These are phyloP conservation scores for Ciconia nigra DNA, from an alignment of 2,797 vertebrate genomes.

Conservation along the genomic window DNA sequence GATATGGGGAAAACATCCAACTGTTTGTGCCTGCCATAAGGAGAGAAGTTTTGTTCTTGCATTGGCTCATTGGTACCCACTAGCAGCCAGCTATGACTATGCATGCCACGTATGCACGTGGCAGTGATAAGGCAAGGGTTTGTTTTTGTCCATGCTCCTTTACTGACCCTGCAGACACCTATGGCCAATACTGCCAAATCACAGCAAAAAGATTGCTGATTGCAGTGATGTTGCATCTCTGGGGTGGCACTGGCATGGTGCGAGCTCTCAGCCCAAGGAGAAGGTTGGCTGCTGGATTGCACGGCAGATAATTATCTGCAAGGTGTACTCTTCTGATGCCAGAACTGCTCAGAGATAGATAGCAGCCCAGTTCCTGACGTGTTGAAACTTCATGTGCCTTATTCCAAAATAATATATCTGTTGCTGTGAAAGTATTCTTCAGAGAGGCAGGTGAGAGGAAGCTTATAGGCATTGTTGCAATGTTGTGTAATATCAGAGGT, in stretches of 20 bases:
- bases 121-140: background rate
- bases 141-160: background rate
- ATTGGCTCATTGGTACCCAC: background rate
- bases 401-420: background rate
- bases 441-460: background rate
- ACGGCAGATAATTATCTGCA: background rate
- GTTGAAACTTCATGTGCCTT: background rate
- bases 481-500: background rate
- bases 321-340: background rate
- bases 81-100: background rate
- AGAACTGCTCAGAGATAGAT: background rate
- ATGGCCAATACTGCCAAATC: background rate
- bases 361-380: background rate
- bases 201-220: background rate
- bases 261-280: background rate
- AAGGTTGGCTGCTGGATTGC: background rate
- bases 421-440: background rate
- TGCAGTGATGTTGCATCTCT: background rate
- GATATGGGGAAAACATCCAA: background rate
- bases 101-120: accelerated
- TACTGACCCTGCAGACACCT: background rate
- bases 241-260: background rate
- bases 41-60: background rate
- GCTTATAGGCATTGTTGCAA: background rate
- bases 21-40: background rate